Conservation (phyloP, 1,140 invertebrate species). For the Nasonia vitripennis region DNA sequence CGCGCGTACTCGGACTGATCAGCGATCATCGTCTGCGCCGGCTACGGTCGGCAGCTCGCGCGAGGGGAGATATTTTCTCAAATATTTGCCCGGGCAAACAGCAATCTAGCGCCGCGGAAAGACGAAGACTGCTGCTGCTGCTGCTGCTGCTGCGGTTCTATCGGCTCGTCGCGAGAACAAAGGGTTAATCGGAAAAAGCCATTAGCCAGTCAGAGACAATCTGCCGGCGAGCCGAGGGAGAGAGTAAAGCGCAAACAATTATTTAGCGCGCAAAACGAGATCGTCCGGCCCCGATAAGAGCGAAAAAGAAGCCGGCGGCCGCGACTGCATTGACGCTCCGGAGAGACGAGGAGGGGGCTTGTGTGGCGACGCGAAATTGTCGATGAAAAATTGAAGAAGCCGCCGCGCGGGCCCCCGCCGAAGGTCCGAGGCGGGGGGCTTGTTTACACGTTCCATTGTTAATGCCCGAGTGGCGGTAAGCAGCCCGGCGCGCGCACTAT, state of each 20-base stretch:
- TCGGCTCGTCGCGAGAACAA: background rate
- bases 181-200: slow-evolving; percentile 16
- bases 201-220: slow-evolving; percentile 15
- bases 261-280: slow-evolving; percentile 19
- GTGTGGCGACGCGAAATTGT: slow-evolving; percentile 28
- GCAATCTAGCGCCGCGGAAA: too few species aligned
- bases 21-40: too few species aligned
- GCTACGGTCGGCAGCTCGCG: too few species aligned
- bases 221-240: too few species aligned
- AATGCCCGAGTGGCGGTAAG: background rate
- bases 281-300: background rate
- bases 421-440: background rate
- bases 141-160: too few species aligned
- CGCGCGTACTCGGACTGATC: too few species aligned
- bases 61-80: too few species aligned
- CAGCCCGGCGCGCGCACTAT: too few species aligned
- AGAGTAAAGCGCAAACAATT: background rate
- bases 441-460: slow-evolving; percentile 34
- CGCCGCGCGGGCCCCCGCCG: background rate
- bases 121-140: too few species aligned
- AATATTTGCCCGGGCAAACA: too few species aligned
- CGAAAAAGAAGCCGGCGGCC: background rate
- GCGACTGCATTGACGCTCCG: background rate
- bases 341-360: background rate
- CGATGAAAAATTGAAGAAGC: slow-evolving; percentile 43